phyloP scores from a whole-genome alignment of 2,113 vertebrate species.

The Hippopotamus amphibius region DNA sequence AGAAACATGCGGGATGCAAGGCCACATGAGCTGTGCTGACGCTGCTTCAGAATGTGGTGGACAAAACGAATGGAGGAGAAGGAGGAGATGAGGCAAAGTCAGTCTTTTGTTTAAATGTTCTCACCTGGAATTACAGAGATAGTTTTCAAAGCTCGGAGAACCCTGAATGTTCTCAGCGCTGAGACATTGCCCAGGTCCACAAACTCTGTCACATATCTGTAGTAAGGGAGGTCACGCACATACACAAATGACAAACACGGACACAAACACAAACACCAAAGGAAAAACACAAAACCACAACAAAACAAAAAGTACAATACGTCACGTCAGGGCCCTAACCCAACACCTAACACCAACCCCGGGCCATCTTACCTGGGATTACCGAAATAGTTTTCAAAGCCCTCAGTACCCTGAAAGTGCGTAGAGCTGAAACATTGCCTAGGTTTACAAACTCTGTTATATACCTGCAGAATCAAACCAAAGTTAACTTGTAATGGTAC shows the following conservation, averaged over 20 bases:
- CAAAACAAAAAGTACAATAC: constrained; percentile 93
- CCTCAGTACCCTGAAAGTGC: constrained; percentile 99
- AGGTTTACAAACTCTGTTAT: constrained; percentile 99
- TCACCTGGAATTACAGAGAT: constrained; percentile 99
- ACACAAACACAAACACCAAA: constrained; percentile 88
- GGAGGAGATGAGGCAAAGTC: constrained; percentile 24
- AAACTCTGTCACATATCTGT: constrained; percentile 99
- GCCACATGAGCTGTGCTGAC: constrained; percentile 91
- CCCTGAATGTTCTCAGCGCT: constrained; percentile 99
- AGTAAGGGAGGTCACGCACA: constrained; percentile 99
- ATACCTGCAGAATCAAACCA: constrained; percentile 99
- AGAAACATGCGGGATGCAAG: constrained; percentile 91
- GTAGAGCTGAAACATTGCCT: constrained; percentile 99
- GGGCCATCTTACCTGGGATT: constrained; percentile 98
- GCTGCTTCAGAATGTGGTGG: constrained; percentile 86
- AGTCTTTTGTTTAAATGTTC: constrained; percentile 75
- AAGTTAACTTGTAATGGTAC: constrained; percentile 93
- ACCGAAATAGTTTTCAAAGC: constrained; percentile 99
- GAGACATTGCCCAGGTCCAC: constrained; percentile 99
- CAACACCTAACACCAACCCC: constrained; percentile 97
- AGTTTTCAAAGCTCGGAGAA: constrained; percentile 99
- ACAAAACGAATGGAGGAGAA: constrained; percentile 72
- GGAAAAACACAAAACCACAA: constrained; percentile 89
- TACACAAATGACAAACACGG: constrained; percentile 96
- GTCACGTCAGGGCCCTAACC: constrained; percentile 95